Evolutionary conservation across 2,888 invertebrate species (phyloP).

Genomic region (Nasonia oneida): DNA sequence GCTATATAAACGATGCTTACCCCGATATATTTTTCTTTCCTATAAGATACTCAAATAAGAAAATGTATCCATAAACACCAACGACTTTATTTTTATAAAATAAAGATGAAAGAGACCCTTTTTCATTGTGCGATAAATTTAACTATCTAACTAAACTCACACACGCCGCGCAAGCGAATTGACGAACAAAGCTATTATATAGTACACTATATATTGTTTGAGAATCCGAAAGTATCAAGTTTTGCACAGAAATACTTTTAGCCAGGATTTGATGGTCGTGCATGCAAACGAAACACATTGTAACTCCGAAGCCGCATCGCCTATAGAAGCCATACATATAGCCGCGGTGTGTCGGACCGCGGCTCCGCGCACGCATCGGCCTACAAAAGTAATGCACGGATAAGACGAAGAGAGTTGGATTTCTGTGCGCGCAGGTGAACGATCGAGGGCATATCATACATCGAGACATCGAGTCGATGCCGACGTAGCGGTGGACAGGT

Average conservation of each 20-base stretch:
- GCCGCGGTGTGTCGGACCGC: background rate
- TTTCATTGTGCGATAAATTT: background rate
- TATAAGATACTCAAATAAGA: background rate
- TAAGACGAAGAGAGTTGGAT: background rate
- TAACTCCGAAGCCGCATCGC: constrained; percentile 17
- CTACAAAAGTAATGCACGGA: constrained; percentile 23
- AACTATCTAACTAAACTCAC: background rate
- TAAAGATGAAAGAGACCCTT: background rate
- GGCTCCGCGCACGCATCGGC: constrained; percentile 31
- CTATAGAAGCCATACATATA: constrained; percentile 16
- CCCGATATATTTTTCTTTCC: background rate
- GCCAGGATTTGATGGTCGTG: constrained; percentile 10
- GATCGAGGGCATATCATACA: constrained; percentile 24
- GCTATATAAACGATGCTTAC: background rate
- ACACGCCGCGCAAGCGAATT: background rate
- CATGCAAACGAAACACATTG: background rate
- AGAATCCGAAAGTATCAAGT: background rate
- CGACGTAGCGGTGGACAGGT: constrained; percentile 7
- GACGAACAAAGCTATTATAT: background rate
- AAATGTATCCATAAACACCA: background rate
- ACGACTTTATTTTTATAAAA: constrained; percentile 26
- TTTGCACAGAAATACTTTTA: constrained; percentile 57
- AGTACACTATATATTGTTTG: background rate
- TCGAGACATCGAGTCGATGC: constrained; percentile 30
- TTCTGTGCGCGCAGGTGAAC: background rate